phyloP scores from a whole-genome alignment of 2,797 vertebrate species.

The Lophius americanus region DNA sequence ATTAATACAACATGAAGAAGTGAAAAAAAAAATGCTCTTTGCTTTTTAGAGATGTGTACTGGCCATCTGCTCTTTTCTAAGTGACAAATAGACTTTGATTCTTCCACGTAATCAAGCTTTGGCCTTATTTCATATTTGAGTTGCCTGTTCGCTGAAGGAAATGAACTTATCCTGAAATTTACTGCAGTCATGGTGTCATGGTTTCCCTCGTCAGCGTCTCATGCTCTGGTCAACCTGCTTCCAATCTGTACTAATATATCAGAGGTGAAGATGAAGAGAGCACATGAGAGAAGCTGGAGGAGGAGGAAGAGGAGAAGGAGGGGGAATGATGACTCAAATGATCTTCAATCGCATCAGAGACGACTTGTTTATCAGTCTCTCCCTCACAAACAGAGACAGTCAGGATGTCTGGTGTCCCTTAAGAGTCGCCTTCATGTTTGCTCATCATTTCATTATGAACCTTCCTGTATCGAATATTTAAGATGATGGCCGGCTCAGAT shows the following conservation, averaged over 20 bases:
- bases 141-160: neutral
- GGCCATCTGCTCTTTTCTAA: neutral
- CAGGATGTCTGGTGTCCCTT: slow-evolving; percentile 17
- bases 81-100: neutral
- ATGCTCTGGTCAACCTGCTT: neutral
- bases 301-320: neutral
- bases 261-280: slow-evolving; percentile 5
- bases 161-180: neutral
- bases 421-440: slow-evolving; percentile 23
- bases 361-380: slow-evolving; percentile 20
- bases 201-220: no score
- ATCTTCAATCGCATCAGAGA: slow-evolving; percentile 39
- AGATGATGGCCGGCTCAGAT: neutral
- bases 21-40: no score
- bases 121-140: neutral
- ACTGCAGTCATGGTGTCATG: neutral
- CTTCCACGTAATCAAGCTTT: neutral
- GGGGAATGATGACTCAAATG: slow-evolving; percentile 22
- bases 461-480: neutral
- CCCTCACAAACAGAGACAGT: slow-evolving; percentile 5
- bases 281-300: neutral
- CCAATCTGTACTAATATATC: neutral
- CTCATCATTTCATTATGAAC: slow-evolving; percentile 17
- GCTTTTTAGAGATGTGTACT: no score
- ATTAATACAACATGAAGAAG: no score